Conservation (phyloP, 2,888 invertebrate species). For the Cryptophagus acutangulus region DNA sequence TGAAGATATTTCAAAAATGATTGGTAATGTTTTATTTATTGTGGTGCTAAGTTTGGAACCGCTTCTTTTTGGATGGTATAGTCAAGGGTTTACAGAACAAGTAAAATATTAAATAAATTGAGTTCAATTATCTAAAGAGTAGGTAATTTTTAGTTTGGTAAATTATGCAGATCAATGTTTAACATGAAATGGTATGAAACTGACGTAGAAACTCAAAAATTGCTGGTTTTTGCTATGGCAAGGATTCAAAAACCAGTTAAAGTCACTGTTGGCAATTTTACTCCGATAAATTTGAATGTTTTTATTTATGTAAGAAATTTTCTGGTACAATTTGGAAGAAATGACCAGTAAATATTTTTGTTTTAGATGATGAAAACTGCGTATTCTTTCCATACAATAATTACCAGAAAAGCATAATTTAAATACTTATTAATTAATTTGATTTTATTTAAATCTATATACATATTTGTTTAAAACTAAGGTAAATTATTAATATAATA, state of each 20-base stretch:
- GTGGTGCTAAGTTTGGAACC: background rate
- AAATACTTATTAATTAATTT: too few species aligned
- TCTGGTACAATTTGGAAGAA: too few species aligned
- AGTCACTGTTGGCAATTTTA: background rate
- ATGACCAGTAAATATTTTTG: background rate
- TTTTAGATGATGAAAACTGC: slow-evolving; percentile 1
- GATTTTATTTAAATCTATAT: too few species aligned
- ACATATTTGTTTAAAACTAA: too few species aligned
- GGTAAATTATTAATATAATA: too few species aligned
- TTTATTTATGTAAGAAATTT: background rate
- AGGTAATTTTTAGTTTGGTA: too few species aligned
- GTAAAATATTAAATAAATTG: too few species aligned
- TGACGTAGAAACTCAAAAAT: background rate
- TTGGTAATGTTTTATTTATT: background rate
- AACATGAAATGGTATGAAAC: background rate
- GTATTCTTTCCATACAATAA: background rate
- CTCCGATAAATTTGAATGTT: background rate
- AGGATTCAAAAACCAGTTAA: background rate
- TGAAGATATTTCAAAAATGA: slow-evolving; percentile 1
- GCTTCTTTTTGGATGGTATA: background rate
- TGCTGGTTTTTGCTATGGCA: background rate
- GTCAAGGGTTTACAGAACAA: background rate
- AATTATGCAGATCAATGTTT: background rate
- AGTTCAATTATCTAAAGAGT: too few species aligned
- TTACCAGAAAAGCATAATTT: too few species aligned